Evolutionary conservation across 2,113 vertebrate genomes (phyloP).

Genomic region (Heterocephalus glaber): DNA sequence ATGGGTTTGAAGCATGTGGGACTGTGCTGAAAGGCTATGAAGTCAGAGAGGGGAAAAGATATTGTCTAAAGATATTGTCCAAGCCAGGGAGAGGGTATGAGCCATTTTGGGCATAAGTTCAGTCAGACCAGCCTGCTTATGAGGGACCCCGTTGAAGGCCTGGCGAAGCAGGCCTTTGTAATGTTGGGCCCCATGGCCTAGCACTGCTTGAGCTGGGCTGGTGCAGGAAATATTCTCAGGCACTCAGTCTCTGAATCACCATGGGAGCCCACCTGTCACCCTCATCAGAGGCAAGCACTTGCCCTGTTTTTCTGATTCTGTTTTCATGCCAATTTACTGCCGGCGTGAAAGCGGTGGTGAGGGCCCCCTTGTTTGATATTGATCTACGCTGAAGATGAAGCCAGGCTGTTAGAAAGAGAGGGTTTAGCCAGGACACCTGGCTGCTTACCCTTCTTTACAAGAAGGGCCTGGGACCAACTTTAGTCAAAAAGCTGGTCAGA

Average conservation of each 20-base stretch:
- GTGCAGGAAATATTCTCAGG: neutral
- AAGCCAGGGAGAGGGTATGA: neutral
- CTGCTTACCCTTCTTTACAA: neutral
- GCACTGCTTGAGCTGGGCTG: neutral
- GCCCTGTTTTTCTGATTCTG: constrained; percentile 41
- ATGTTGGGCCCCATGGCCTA: neutral
- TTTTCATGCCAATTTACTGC: constrained; percentile 5
- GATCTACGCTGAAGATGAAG: neutral
- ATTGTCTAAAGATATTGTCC: neutral
- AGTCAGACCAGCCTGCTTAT: neutral
- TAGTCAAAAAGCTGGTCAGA: neutral
- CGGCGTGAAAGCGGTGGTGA: neutral
- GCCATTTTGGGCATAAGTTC: neutral
- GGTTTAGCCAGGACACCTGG: neutral
- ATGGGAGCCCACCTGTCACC: neutral
- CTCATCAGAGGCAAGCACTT: neutral
- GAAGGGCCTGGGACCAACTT: neutral
- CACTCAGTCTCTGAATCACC: neutral
- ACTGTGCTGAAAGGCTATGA: neutral
- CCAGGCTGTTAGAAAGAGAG: neutral
- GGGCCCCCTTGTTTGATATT: neutral
- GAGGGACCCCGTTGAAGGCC: neutral
- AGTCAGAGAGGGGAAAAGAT: neutral
- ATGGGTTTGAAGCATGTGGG: neutral
- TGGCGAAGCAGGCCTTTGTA: neutral